Evolutionary conservation across 1,140 invertebrate species (phyloP).

Genomic region (Drosophila leontia): DNA sequence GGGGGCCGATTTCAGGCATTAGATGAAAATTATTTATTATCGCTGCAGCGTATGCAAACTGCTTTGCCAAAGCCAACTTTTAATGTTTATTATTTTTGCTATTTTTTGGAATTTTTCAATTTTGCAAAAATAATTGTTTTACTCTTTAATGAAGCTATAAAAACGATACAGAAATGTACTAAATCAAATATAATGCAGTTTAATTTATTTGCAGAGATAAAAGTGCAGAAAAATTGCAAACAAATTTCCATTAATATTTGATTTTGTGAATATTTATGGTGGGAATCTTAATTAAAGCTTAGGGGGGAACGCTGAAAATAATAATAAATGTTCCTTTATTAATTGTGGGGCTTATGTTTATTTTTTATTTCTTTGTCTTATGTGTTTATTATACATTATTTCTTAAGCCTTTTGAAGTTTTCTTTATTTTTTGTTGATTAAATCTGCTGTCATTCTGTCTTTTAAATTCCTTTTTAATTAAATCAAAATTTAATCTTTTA

Average conservation of each 20-base stretch:
- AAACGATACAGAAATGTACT: slow-evolving; percentile 5
- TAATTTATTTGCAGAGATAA: slow-evolving; percentile 43
- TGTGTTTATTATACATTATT: not conserved
- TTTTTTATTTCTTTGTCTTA: not conserved
- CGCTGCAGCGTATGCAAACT: slow-evolving; percentile 32
- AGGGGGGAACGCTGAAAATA: not conserved
- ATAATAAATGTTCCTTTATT: not conserved
- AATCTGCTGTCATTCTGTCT: not conserved
- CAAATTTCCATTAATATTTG: slow-evolving; percentile 21
- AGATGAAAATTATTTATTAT: slow-evolving; percentile 71
- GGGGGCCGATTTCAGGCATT: slow-evolving; percentile 55
- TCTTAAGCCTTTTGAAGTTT: not conserved
- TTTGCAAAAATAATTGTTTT: slow-evolving; percentile 19
- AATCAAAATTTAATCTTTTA: not conserved
- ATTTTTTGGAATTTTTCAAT: slow-evolving; percentile 14
- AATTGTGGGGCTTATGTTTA: not conserved
- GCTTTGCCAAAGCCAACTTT: slow-evolving; percentile 22
- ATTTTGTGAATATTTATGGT: not conserved
- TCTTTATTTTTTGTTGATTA: not conserved
- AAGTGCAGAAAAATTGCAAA: slow-evolving; percentile 8
- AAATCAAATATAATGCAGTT: slow-evolving; percentile 42
- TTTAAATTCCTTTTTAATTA: not conserved
- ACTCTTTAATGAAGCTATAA: slow-evolving; percentile 31
- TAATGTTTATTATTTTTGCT: slow-evolving; percentile 31
- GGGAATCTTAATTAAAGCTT: not conserved